A percentile compares a stretch with the other conserved stretches of the same genome.
phyloP scores from a whole-genome alignment of 2,888 invertebrate species.

The Aphelenchoides bicaudatus region DNA sequence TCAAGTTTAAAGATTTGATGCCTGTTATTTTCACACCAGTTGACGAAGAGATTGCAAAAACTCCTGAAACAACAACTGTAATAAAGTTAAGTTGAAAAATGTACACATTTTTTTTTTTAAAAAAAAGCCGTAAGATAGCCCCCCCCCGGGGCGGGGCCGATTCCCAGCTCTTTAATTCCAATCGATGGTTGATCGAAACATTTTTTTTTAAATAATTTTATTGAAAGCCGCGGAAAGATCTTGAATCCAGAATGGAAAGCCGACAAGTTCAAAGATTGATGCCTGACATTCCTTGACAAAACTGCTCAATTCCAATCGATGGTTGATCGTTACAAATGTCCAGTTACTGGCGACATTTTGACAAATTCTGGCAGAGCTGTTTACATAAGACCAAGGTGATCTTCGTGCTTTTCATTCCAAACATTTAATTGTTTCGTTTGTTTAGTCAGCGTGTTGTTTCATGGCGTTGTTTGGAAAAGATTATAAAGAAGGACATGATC shows the following conservation, averaged over 20 bases:
- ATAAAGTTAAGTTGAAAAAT: too few species aligned
- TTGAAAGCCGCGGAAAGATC: too few species aligned
- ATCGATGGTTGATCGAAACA: too few species aligned
- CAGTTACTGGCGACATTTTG: constrained; percentile 90
- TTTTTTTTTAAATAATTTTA: too few species aligned
- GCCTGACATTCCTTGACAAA: constrained; percentile 62
- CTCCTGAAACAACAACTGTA: too few species aligned
- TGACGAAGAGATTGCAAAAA: constrained; percentile 72
- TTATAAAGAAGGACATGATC: constrained; percentile 91
- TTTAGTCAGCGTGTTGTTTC: constrained; percentile 89
- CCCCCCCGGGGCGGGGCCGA: too few species aligned
- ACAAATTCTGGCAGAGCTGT: constrained; percentile 91
- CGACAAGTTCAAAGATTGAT: constrained; percentile 21
- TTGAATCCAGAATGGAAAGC: too few species aligned
- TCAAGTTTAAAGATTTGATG: constrained; percentile 87
- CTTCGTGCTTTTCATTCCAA: constrained; percentile 20
- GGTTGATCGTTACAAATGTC: constrained; percentile 84
- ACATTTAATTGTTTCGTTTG: not conserved
- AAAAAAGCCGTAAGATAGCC: too few species aligned
- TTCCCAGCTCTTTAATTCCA: too few species aligned
- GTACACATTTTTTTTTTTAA: too few species aligned
- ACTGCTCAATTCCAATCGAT: constrained; percentile 25
- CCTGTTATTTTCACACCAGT: constrained; percentile 86
- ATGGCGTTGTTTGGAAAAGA: constrained; percentile 88
- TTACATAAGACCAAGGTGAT: constrained; percentile 78